phyloP scores from a whole-genome alignment of 2,888 invertebrate genomes.

The Apamea epomidion region DNA sequence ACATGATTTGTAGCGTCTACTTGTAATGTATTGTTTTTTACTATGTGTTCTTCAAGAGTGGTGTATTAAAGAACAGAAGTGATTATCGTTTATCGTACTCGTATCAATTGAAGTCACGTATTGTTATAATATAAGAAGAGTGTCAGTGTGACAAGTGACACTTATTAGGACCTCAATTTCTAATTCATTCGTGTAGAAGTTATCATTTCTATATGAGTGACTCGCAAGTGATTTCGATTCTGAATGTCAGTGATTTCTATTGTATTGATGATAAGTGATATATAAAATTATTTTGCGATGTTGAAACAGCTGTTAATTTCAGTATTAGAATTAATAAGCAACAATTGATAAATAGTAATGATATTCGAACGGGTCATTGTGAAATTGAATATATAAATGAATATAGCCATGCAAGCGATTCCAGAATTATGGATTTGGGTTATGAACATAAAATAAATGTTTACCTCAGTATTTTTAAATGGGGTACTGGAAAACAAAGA shows the following conservation, averaged over 20 bases:
- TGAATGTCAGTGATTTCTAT: conserved; percentile 19
- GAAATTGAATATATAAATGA: conserved; percentile 18
- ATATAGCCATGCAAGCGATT: not conserved
- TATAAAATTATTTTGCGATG: conserved; percentile 12
- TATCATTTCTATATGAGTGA: conserved; percentile 27
- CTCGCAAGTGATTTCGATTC: conserved; percentile 20
- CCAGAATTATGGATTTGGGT: not conserved
- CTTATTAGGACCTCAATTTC: conserved; percentile 53
- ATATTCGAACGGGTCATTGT: conserved; percentile 8
- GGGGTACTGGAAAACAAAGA: conserved; percentile 13
- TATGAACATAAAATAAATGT: conserved; percentile 9
- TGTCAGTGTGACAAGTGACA: conserved; percentile 57
- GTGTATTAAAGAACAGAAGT: conserved; percentile 30
- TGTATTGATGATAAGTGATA: not conserved
- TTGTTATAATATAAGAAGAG: conserved; percentile 42
- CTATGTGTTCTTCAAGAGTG: conserved; percentile 28
- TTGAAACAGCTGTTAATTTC: not conserved
- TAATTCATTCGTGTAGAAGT: conserved; percentile 41
- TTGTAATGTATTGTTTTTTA: not conserved
- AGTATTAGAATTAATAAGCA: not conserved
- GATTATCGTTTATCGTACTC: conserved; percentile 43
- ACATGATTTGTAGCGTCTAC: not conserved
- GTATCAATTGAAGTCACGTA: conserved; percentile 41
- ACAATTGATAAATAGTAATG: not conserved
- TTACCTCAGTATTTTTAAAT: conserved; percentile 14